Evolutionary conservation across 2,888 invertebrate genomes (phyloP), one percentile per base, ranked within the genome.

Genomic region (Ryuthela nishihirai): DNA sequence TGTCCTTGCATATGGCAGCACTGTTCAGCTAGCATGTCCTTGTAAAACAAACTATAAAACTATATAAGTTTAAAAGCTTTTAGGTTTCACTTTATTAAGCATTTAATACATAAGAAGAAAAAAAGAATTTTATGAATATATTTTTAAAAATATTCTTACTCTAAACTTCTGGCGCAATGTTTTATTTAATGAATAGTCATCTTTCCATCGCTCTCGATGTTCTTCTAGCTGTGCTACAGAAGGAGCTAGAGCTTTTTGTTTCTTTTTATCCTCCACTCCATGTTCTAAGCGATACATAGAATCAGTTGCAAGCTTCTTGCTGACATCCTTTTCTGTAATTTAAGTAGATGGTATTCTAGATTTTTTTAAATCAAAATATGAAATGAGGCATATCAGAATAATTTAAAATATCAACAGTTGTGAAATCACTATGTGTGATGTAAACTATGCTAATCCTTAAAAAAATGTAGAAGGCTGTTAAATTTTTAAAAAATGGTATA

Each of bases 281-380:
- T 99, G 98, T 72, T 99, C 97, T 65, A 99, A 77, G 72, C 89
- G 92, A 74, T 87, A 99, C 99, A 99, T 99, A 5, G 98, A 87
- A 83, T 99, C 97, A 68, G 91, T 90, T 68, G 89, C 92, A 55
- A 99, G 76, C 54, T 86, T 82, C 68, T 89, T 88, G 69, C 90
- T 91, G 0, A 85, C 84, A 72, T 91, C 88, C 72, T 94, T 92
- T 0, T 94, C 94, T 70, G 70, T 15, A 39, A 21, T 41, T 32
- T 10, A 42, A n/a, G n/a, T n/a, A 25, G 23, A 35, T n/a, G 12
- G n/a, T 35, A 36, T 15, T 12, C 15, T 17, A 34, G 36, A 9
- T 35, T 35, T n/a, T 25, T 18, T 35, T 2, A 45, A 35, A 2
- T 10, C 10, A 35, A 9, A 34, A 35, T 32, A n/a, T 7, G 7